A percentile compares a stretch with the other conserved stretches of the same genome.
phyloP scores from a whole-genome alignment of 2,113 vertebrate species.

The Turnix velox region DNA sequence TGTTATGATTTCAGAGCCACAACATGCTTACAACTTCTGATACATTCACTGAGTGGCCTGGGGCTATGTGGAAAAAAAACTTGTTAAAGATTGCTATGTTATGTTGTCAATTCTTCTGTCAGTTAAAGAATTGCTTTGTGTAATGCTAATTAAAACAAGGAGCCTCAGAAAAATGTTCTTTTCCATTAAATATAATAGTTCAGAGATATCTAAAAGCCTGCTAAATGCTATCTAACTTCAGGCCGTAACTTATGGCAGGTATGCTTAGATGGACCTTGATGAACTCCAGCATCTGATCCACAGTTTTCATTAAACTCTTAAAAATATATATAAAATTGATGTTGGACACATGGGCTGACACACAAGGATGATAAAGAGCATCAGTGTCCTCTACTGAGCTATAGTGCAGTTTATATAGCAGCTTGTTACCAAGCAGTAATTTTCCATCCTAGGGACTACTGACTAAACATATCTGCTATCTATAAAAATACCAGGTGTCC shows the following conservation, averaged over 20 bases:
- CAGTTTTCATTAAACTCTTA: background rate
- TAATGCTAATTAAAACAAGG: background rate
- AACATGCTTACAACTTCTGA: background rate
- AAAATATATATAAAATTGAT: background rate
- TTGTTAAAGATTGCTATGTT: background rate
- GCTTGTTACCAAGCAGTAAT: too few species aligned
- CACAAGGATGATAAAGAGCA: too few species aligned
- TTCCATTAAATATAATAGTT: background rate
- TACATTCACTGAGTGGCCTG: background rate
- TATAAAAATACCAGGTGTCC: too few species aligned
- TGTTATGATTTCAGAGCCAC: background rate
- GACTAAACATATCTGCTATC: too few species aligned
- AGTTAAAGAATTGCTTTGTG: background rate
- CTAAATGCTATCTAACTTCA: background rate
- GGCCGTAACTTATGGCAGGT: background rate
- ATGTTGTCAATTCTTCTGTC: background rate
- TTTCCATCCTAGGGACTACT: too few species aligned
- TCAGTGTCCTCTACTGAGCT: too few species aligned
- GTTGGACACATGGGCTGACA: too few species aligned
- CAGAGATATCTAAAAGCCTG: background rate
- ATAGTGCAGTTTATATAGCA: too few species aligned
- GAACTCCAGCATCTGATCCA: background rate
- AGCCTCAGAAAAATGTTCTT: background rate
- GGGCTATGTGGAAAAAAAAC: background rate
- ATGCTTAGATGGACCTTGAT: background rate